Base-by-base conservation (phyloP, 2,113 vertebrate species). In the Macquaria australasica region DNA sequence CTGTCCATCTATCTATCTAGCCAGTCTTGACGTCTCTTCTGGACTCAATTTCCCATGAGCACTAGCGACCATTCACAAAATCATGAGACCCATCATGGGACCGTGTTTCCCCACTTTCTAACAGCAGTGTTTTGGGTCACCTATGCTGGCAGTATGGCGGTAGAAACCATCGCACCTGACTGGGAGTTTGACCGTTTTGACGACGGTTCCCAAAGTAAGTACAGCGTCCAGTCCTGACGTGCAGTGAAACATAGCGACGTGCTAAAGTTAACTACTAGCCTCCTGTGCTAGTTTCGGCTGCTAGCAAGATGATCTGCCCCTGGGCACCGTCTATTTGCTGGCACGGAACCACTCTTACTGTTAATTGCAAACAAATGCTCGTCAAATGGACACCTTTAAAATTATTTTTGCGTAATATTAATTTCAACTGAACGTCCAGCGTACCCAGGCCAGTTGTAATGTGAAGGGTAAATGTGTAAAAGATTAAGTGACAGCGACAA, bases 151-250 rank as follows among this genome's bases (percentile, higher is more conserved):
- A 86, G 3, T 58, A 98, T 98, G 97, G 97, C 97, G 60, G 96
- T 97, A 80, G 98, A 99, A 91, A 96, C 96, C 3, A 94, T 98
- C 7, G 97, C 98, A 8, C 96, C 97, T 15, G 98, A 98, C 84
- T 99, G 98, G 98, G 97, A 99, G 82, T 98, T 99, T 93, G 98
- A 98, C 90, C 97, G 98, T 79, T 96, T 99, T 77, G 98, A 99
- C 79, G 98, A 99, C 88, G 97, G 98, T 73, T 99, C 98, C n/a
- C 97, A 98, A 88, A 99, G 98, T 98, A 95, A 97, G 97, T 79
- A 16, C 9, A 25, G 2, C 18, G 4, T 28, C 11, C 15, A 2
- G 0, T 3, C 3, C 53, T 64, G 62, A 28, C 63, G 37, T 31
- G 37, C 25, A 45, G 12, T 48, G 14, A 23, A 8, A 39, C 21